Base-by-base conservation (phyloP, 2,888 invertebrate species). In the Electrophaes corylata region DNA sequence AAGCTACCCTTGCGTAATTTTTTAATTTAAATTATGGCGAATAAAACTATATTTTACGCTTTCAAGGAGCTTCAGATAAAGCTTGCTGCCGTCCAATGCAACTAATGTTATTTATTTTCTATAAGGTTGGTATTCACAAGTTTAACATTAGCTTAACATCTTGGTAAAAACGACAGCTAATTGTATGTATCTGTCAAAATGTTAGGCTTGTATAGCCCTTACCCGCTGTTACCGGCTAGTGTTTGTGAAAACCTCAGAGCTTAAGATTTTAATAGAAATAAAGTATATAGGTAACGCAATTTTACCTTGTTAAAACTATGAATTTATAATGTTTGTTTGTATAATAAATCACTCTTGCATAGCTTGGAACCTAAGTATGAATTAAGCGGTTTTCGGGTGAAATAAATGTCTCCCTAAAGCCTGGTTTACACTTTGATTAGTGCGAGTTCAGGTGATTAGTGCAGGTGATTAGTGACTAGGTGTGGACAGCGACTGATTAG, bases 31-130 rank as follows among this genome's bases (percentile, higher is more conserved):
- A 26, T 20, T 19, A 35, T 37, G 47, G 19, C 40, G 33, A 46
- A 41, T 16, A 39, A 18, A 18, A 46, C 35, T 37, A 49, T 33
- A 11, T 35, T 46, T 50, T 50, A 46, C 31, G 54, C 61, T 66
- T 65, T 66, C 35, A 47, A 54, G 49, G 53, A 37, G 44, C 53
- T 62, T 53, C 41, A 60, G 31, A 12, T 61, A 49, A 78, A 84
- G 86, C 85, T 86, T 85, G 78, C 84, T 79, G 75, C 89, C 89
- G 89, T 90, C 89, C 89, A 88, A 77, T 79, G 76, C 76, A 76
- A 72, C 67, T 64, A 65, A 74, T 73, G 64, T 75, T 71, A 72
- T 67, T 66, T 67, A 53, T 40, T 20, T 18, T 40, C 33, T 61
- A 65, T 65, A 65, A 66, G 10, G 26, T 2, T 10, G 6, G 26